Evolutionary conservation across 2,888 invertebrate species (phyloP).

Genomic region (Synergus itoensis): DNA sequence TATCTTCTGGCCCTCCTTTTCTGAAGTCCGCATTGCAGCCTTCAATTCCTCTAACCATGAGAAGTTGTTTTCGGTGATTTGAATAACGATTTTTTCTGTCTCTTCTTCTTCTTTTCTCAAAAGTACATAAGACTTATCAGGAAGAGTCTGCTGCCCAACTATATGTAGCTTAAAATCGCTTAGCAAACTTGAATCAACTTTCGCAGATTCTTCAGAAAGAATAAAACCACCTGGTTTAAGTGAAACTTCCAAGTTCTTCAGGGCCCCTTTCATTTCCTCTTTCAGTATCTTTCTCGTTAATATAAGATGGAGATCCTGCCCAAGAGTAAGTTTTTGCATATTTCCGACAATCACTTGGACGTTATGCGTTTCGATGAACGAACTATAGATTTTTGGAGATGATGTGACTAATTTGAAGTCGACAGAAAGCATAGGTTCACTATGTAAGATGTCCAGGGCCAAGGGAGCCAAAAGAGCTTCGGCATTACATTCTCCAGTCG

Average conservation of each 20-base stretch:
- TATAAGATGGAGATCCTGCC: constrained; percentile 85
- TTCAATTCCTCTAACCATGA: constrained; percentile 92
- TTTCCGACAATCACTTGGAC: constrained; percentile 84
- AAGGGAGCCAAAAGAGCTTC: constrained; percentile 84
- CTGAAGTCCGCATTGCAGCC: constrained; percentile 84
- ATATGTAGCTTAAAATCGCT: constrained; percentile 79
- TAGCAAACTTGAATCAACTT: constrained; percentile 61
- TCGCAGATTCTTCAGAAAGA: constrained; percentile 84
- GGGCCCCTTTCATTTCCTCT: constrained; percentile 79
- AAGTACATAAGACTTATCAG: constrained; percentile 83
- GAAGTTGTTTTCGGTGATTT: constrained; percentile 85
- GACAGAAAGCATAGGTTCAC: constrained; percentile 85
- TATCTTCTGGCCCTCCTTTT: constrained; percentile 81
- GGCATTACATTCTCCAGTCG: constrained; percentile 82
- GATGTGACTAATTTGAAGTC: constrained; percentile 82
- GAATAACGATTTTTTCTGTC: constrained; percentile 79
- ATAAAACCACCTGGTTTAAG: constrained; percentile 86
- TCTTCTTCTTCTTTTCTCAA: constrained; percentile 81
- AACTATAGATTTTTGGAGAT: constrained; percentile 79
- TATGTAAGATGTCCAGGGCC: constrained; percentile 83
- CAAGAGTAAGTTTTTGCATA: constrained; percentile 80
- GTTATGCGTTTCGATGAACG: constrained; percentile 81
- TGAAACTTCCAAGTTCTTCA: constrained; percentile 82
- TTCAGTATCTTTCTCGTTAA: constrained; percentile 84
- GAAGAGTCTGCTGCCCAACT: constrained; percentile 83